Base-by-base conservation (phyloP, 2,888 invertebrate genomes). In the Anticlea derivata region DNA sequence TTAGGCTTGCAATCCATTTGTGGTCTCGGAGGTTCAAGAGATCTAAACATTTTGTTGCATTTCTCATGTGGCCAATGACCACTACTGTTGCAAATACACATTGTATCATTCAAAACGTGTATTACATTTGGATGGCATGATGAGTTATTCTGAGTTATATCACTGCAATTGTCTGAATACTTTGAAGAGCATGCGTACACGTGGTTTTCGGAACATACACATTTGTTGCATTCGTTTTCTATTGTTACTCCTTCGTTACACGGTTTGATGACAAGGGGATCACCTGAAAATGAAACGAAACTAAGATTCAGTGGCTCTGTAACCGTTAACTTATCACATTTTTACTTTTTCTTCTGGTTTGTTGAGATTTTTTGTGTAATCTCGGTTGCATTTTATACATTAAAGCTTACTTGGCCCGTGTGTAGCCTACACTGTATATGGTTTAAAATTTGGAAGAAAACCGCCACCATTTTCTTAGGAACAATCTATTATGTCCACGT, bases 21-120 rank as follows among this genome's bases (percentile, higher is more conserved):
- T 7, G 8, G 11, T 20, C 8, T 48, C 1, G 48, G 33, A 7
- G 68, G 55, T 26, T 13, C 22, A n/a, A 78, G 50, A 0, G 65
- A 50, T 26, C 60, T 41, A 45, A 81, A 77, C 1, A 55, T 46
- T 5, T 66, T 50, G 0, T 51, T 35, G 44, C 85, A 85, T 5
- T 63, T 58, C 1, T 58, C 45, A 35, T 81, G 74, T 0, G 84
- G 78, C 86, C 86, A 86, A 1, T 53, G 46, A 0, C 83, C 82
- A 6, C 70, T 53, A 20, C 68, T 60, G 2, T 65, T 72, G 38
- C 86, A 86, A 2, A 79, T 70, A 43, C 86, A 86, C 0, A 68
- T 72, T 12, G 68, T 63, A 2, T 57, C 55, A 4, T 71, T 63
- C 13, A 65, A 50, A 1, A 65, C 60, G 55, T 84, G 85, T 3